Conservation (phyloP, 2,888 invertebrate species). For the Sarcophaga rosellei region DNA sequence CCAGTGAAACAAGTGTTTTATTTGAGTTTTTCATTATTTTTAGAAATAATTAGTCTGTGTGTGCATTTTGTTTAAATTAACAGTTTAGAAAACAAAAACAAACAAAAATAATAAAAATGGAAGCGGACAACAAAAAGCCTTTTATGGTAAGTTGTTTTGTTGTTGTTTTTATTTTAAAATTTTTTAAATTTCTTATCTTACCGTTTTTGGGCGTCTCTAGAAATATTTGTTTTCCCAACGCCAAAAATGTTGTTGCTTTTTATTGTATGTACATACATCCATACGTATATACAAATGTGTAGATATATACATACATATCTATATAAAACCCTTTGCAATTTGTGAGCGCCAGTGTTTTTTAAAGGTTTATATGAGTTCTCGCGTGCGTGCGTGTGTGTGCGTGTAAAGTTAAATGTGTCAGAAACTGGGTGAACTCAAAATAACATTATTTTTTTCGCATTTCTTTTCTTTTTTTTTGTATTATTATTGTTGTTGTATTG, state of each 20-base stretch:
- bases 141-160: conserved; percentile 71
- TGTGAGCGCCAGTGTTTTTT: neutral
- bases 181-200: neutral
- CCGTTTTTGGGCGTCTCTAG: conserved; percentile 52
- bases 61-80: neutral
- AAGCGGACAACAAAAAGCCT: conserved; percentile 73
- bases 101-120: conserved; percentile 69
- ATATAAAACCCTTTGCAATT: neutral
- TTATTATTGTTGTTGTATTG: conserved; percentile 26
- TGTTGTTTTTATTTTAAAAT: neutral
- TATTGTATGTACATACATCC: neutral
- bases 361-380: neutral
- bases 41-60: too few species aligned
- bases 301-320: neutral
- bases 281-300: neutral
- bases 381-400: neutral
- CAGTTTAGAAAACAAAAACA: conserved; percentile 38
- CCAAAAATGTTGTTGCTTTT: neutral
- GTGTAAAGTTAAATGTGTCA: conserved; percentile 40
- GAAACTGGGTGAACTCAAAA: conserved; percentile 61
- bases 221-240: conserved; percentile 1
- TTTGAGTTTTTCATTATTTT: too few species aligned
- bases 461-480: neutral
- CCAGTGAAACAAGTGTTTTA: too few species aligned
- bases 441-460: conserved; percentile 1